phyloP scores from a whole-genome alignment of 2,888 invertebrate species.

The Nephrotoma guestfalica region DNA sequence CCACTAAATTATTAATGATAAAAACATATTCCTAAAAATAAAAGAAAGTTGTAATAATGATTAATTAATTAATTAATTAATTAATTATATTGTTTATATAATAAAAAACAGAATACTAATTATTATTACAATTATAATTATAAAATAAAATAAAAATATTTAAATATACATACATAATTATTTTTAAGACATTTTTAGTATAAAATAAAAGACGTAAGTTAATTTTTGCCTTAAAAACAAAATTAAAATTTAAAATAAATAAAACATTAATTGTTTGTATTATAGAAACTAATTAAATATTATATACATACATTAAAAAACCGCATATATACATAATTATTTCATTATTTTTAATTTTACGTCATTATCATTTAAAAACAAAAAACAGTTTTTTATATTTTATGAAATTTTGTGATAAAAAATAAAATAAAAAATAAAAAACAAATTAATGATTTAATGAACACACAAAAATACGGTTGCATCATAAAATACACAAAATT shows the following conservation, averaged over 20 bases:
- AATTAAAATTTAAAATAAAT: background rate
- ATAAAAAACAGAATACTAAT: background rate
- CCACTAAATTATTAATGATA: background rate
- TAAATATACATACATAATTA: background rate
- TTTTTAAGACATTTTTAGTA: background rate
- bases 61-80: background rate
- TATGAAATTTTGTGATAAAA: background rate
- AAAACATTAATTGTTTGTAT: background rate
- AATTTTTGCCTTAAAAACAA: background rate
- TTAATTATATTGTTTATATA: background rate
- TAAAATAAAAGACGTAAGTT: background rate
- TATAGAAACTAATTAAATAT: background rate
- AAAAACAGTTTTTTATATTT: background rate
- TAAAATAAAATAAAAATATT: background rate
- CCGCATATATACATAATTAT: background rate
- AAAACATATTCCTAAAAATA: background rate
- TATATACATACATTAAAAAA: background rate
- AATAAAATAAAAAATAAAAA: background rate
- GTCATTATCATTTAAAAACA: background rate
- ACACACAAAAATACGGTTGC: background rate
- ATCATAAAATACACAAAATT: background rate
- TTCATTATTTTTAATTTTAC: background rate
- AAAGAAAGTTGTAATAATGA: background rate
- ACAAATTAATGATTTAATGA: background rate
- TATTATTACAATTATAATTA: background rate